A percentile compares a stretch with the other conserved stretches of the same genome.
These are phyloP conservation scores for Lepidothrix coronata DNA, from an alignment of 2,113 vertebrate genomes.

Conservation along the genomic window DNA sequence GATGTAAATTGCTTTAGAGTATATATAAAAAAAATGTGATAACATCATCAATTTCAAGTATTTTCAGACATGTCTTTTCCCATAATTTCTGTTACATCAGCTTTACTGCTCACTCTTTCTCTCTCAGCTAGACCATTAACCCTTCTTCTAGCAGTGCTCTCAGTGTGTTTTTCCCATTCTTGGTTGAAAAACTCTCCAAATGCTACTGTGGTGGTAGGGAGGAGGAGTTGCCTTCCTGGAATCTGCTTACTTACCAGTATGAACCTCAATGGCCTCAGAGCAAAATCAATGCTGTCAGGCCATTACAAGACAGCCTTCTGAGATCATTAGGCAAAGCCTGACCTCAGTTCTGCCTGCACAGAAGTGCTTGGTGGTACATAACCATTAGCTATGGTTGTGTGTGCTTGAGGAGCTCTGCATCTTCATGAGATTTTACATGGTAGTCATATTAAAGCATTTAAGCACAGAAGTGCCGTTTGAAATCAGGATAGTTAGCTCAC, in stretches of 20 bases:
- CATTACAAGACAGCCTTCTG: background rate
- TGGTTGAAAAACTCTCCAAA: background rate
- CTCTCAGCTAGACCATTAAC: background rate
- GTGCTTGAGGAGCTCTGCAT: background rate
- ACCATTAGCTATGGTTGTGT: background rate
- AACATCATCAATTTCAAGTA: background rate
- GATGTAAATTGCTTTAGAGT: background rate
- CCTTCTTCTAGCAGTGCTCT: background rate
- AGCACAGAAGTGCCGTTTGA: background rate
- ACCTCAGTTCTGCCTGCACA: background rate
- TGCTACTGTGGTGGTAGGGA: background rate
- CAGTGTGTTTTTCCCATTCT: background rate
- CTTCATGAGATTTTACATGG: background rate
- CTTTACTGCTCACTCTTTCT: background rate
- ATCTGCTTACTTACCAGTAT: background rate
- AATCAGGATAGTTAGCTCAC: background rate
- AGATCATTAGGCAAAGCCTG: background rate
- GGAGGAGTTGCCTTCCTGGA: background rate
- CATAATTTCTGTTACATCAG: slow-evolving; percentile 3
- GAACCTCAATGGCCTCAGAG: background rate
- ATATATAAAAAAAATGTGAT: background rate
- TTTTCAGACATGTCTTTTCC: background rate
- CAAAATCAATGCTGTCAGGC: background rate
- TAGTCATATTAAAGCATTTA: background rate
- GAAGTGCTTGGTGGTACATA: background rate